Conservation (phyloP, 2,888 invertebrate genomes). For the Hemithea aestivaria region DNA sequence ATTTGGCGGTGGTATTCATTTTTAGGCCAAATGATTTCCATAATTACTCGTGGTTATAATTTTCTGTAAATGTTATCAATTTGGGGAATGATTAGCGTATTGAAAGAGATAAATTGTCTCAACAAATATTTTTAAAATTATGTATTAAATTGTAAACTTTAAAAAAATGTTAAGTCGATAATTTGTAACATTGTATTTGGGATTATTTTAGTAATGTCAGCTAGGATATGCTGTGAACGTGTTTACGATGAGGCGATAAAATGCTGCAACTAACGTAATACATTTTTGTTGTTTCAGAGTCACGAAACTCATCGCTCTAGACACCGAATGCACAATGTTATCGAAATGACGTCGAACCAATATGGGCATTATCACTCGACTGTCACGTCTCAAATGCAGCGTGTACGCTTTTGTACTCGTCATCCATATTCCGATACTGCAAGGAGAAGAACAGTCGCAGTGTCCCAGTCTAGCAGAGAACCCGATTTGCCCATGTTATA, state of each 20-base stretch:
- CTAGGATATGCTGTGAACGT: no score
- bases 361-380: conserved; percentile 63
- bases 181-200: no score
- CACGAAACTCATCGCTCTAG: conserved; percentile 23
- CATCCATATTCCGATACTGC: conserved; percentile 72
- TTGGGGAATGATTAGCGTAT: no score
- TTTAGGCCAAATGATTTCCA: conserved; percentile 9
- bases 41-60: conserved; percentile 8
- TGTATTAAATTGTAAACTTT: no score
- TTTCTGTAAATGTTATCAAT: not conserved
- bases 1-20: conserved; percentile 15
- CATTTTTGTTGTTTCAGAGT: conserved; percentile 32
- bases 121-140: no score
- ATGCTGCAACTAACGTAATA: no score
- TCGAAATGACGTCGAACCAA: conserved; percentile 70
- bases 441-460: conserved; percentile 76
- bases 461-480: conserved; percentile 88
- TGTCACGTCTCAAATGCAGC: conserved; percentile 64
- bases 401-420: conserved; percentile 78
- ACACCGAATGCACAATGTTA: conserved; percentile 65
- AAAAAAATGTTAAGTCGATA: no score
- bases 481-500: conserved; percentile 93
- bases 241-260: no score
- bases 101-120: no score
- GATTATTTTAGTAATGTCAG: no score